A percentile compares a stretch with the other conserved stretches of the same genome.
Conservation (phyloP, 1,140 invertebrate genomes). For the Brachionus manjavacas region DNA sequence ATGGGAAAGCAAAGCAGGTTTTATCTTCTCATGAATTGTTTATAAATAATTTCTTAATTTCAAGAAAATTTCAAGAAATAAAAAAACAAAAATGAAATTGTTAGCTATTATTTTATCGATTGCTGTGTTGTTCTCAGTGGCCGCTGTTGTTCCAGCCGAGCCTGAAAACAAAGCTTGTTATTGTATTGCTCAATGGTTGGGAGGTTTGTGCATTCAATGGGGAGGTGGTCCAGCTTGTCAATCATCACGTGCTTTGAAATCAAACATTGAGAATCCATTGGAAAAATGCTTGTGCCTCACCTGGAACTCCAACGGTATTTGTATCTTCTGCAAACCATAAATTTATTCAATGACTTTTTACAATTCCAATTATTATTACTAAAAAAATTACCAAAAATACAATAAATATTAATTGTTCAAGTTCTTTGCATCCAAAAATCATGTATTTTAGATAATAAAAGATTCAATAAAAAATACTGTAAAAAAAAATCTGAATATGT, state of each 20-base stretch:
- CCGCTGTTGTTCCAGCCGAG: not conserved
- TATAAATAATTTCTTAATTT: not conserved
- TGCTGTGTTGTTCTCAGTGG: not conserved
- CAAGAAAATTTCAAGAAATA: not conserved
- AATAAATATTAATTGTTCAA: not conserved
- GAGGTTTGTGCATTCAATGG: constrained; percentile 21
- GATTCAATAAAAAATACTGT: too few relatives aligned
- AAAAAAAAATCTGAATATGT: too few relatives aligned
- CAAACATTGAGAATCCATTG: constrained; percentile 11
- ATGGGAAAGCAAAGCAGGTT: not conserved
- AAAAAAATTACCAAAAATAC: not conserved
- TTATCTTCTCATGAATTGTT: not conserved
- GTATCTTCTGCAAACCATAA: constrained; percentile 27
- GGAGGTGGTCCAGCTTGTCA: not conserved
- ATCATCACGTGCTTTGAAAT: not conserved
- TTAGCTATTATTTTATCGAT: constrained; percentile 4
- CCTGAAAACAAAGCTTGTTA: constrained; percentile 2
- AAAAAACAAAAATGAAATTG: constrained; percentile 9
- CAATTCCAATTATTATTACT: not conserved
- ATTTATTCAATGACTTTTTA: not conserved
- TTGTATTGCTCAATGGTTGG: constrained; percentile 19
- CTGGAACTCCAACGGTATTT: constrained; percentile 18
- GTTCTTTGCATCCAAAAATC: too few relatives aligned
- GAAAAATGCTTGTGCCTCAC: constrained; percentile 23
- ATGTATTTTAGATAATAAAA: too few relatives aligned